Percentiles rank a stretch among this genome's conserved stretches.
Conservation (phyloP, 2,113 vertebrate genomes). For the Felis catus region F.catus_Fca126_mat1.0 CM031413.1:73495501-73496000, state of each 20-base stretch:
- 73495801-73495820: neutral
- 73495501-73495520: too few relatives aligned
- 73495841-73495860: too few relatives aligned
- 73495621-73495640: neutral
- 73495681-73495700: neutral
- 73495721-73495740: too few relatives aligned
- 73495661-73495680: too few relatives aligned
- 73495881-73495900: too few relatives aligned
- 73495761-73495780: neutral
- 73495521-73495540: too few relatives aligned
- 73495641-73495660: neutral
- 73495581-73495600: neutral
- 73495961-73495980: neutral
- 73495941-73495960: neutral
- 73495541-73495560: neutral
- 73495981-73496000: neutral
- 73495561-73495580: neutral
- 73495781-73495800: neutral
- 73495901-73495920: fast-evolving
- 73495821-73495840: too few relatives aligned
- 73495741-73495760: neutral
- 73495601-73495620: neutral
- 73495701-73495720: fast-evolving
- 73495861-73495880: neutral
- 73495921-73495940: neutral